Base-by-base conservation (phyloP, 2,888 invertebrate genomes). In the Calameuta filiformis region DNA sequence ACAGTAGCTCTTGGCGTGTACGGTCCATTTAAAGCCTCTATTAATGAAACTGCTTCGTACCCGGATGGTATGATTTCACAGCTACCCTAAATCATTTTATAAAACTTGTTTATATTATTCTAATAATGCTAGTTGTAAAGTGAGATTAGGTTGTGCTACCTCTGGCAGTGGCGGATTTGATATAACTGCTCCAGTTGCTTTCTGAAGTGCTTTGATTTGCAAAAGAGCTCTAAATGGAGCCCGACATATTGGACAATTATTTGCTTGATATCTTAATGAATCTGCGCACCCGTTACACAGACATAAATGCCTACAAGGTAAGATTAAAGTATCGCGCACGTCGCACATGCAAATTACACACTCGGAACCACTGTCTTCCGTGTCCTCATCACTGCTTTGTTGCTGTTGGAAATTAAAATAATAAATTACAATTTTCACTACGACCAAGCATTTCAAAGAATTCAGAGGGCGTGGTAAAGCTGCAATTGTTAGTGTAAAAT, bases 301-400 rank as follows among this genome's bases (percentile, higher is more conserved):
- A 90, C 99, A 99, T 77, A 99, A 94, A 93, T 99, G 99, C 40
- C 98, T 94, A 91, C 99, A 99, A 1, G 99, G 99, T 87, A 99
- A 93, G 87, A 99, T 99, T 76, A 99, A 93, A 0, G 99, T 99
- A 92, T 99, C 99, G 4, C 99, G 94, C 31, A 98, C 96, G 90
- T 99, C 99, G 87, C 98, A 98, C 98, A 99, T 99, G 92, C 99
- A 99, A 89, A 99, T 99, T 68, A 99, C 99, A 92, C 99, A 99
- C 92, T 99, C 99, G 0, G 98, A 97, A 1, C 98, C 98, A 87
- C 97, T 97, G 88, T 98, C 98, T 87, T 98, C 98, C 0, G 96
- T 95, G 85, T 98, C 97, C 85, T 97, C 97, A 88, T 97, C 97
- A 4, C 94, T 94, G n/a, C 92, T 91, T 83, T 92, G 92, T 90